These are phyloP conservation scores for Patella vulgata DNA, from an alignment of 1,140 invertebrate species.

Conservation along the genomic window DNA sequence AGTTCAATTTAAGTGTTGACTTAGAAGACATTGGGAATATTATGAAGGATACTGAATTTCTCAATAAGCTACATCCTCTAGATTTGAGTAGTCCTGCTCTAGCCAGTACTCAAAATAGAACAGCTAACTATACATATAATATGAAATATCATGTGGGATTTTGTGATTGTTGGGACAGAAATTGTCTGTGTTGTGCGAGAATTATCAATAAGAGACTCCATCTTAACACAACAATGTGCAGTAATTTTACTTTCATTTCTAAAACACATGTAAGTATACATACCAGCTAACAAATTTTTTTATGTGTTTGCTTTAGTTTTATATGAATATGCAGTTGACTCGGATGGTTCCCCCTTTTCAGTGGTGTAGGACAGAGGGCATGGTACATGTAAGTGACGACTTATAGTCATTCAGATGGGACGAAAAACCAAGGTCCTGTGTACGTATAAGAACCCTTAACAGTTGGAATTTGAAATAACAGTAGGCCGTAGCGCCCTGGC, in stretches of 20 bases:
- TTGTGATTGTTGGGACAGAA: conserved; percentile 53
- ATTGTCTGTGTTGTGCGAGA: conserved; percentile 55
- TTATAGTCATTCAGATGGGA: too few relatives aligned
- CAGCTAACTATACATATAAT: conserved; percentile 30
- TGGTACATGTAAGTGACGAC: too few relatives aligned
- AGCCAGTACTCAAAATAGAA: conserved; percentile 26
- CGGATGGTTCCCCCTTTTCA: too few relatives aligned
- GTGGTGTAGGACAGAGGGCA: too few relatives aligned
- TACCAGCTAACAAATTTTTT: background rate
- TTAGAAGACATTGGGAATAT: conserved; percentile 56
- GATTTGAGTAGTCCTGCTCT: conserved; percentile 30
- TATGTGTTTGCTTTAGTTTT: background rate
- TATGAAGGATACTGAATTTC: conserved; percentile 56
- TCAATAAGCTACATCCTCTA: conserved; percentile 48
- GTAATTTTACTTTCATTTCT: conserved; percentile 55
- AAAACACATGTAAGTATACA: conserved; percentile 53
- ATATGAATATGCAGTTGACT: too few relatives aligned
- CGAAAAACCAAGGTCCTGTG: too few relatives aligned
- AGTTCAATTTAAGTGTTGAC: conserved; percentile 52
- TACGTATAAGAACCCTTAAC: too few relatives aligned
- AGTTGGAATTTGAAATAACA: too few relatives aligned
- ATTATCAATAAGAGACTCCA: conserved; percentile 48
- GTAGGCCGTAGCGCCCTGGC: too few relatives aligned
- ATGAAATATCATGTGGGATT: conserved; percentile 45
- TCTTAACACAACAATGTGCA: conserved; percentile 50